phyloP scores from a whole-genome alignment of 1,140 invertebrate species.

The Mactra quadrangularis region DNA sequence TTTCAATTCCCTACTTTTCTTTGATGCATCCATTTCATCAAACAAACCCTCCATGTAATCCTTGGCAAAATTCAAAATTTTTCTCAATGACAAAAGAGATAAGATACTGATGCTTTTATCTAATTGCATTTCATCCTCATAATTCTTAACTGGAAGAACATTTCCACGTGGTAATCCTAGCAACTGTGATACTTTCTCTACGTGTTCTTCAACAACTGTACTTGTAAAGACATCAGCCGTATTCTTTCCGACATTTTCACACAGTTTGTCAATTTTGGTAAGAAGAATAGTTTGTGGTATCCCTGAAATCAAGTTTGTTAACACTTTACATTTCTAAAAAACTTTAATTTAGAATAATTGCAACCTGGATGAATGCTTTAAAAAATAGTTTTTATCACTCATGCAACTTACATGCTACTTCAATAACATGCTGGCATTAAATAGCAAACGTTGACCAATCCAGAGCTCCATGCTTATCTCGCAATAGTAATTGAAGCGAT shows the following conservation, averaged over 20 bases:
- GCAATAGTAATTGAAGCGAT: too few species aligned
- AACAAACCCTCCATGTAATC: conserved; percentile 53
- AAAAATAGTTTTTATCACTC: too few species aligned
- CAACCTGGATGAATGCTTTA: too few species aligned
- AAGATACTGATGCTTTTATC: conserved; percentile 50
- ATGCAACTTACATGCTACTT: too few species aligned
- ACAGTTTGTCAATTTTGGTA: conserved; percentile 60
- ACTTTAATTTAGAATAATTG: too few species aligned
- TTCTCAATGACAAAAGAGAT: conserved; percentile 21
- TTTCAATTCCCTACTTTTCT: neutral
- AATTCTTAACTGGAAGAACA: conserved; percentile 57
- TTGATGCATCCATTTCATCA: conserved; percentile 11
- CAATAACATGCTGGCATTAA: too few species aligned
- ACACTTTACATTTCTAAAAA: too few species aligned
- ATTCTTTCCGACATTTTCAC: conserved; percentile 35
- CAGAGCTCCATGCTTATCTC: too few species aligned
- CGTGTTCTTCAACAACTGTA: conserved; percentile 33
- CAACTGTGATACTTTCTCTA: conserved; percentile 52
- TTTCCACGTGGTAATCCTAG: conserved; percentile 55
- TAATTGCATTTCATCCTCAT: conserved; percentile 53
- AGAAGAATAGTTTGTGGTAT: conserved; percentile 58
- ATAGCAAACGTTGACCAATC: too few species aligned
- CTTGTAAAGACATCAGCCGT: conserved; percentile 35
- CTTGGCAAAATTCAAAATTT: conserved; percentile 53
- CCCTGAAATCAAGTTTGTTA: conserved; percentile 26